Evolutionary conservation across 2,888 invertebrate genomes (phyloP).

Genomic region (Limnephilus marmoratus): DNA sequence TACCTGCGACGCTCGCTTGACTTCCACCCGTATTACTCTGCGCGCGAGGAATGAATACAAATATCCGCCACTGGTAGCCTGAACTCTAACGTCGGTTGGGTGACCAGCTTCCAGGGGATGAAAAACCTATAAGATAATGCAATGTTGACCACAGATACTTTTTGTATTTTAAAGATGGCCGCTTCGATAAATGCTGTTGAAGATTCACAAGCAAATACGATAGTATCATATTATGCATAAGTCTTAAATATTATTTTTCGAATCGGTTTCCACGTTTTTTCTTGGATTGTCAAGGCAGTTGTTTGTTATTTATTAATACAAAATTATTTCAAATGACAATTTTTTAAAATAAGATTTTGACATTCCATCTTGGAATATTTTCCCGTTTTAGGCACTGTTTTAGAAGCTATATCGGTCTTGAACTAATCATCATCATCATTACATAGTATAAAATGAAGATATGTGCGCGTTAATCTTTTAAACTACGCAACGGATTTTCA

Average conservation of each 20-base stretch:
- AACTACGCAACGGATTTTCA: too few relatives aligned
- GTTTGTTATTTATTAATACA: neutral
- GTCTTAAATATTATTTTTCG: too few relatives aligned
- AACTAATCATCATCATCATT: too few relatives aligned
- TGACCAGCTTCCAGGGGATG: constrained; percentile 13
- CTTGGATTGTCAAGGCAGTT: neutral
- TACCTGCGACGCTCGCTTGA: constrained; percentile 17
- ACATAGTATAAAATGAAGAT: too few relatives aligned
- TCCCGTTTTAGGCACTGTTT: too few relatives aligned
- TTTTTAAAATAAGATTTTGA: too few relatives aligned
- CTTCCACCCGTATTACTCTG: constrained; percentile 39
- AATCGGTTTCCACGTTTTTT: neutral
- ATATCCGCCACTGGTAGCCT: neutral
- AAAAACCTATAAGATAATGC: neutral
- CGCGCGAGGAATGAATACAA: constrained; percentile 48
- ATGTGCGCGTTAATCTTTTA: too few relatives aligned
- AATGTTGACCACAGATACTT: neutral
- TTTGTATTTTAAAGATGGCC: neutral
- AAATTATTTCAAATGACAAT: too few relatives aligned
- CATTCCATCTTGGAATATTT: too few relatives aligned
- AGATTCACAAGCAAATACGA: neutral
- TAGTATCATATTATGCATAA: neutral
- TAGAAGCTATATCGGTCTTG: too few relatives aligned
- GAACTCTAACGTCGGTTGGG: constrained; percentile 2
- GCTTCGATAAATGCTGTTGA: neutral